Percentiles rank a stretch among this genome's conserved stretches.
Evolutionary conservation across 2,888 invertebrate species (phyloP).

Genomic region (Gastracanthus pulcherrimus): DNA sequence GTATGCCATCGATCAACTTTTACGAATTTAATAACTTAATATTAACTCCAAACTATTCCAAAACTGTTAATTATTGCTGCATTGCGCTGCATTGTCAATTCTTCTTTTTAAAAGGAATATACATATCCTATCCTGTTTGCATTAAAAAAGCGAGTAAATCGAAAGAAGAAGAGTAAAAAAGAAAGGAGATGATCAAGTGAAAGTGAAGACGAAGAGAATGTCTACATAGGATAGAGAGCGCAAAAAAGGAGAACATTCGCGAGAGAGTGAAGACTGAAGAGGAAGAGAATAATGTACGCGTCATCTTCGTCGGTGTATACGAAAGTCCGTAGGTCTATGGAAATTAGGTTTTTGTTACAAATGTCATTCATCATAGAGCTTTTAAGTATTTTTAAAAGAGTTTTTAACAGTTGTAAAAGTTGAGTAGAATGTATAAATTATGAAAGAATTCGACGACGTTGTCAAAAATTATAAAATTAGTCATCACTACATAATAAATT

Average conservation of each 20-base stretch:
- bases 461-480: no score
- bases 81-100: no score
- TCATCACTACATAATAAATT: no score
- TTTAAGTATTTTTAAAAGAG: background rate
- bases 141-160: background rate
- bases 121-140: no score
- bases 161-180: background rate
- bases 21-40: no score
- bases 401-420: background rate
- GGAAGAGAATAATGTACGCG: background rate
- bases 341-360: background rate
- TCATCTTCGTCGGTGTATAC: background rate
- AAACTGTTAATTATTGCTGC: no score
- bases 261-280: background rate
- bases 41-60: no score
- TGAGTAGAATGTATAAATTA: background rate
- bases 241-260: background rate
- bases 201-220: conserved; percentile 18
- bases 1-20: no score
- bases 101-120: no score
- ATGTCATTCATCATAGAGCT: no score
- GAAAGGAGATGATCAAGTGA: conserved; percentile 10
- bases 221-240: background rate
- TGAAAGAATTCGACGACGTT: no score
- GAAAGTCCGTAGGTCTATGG: background rate